Conservation (phyloP, 2,888 invertebrate genomes). For the Ormia ochracea region DNA sequence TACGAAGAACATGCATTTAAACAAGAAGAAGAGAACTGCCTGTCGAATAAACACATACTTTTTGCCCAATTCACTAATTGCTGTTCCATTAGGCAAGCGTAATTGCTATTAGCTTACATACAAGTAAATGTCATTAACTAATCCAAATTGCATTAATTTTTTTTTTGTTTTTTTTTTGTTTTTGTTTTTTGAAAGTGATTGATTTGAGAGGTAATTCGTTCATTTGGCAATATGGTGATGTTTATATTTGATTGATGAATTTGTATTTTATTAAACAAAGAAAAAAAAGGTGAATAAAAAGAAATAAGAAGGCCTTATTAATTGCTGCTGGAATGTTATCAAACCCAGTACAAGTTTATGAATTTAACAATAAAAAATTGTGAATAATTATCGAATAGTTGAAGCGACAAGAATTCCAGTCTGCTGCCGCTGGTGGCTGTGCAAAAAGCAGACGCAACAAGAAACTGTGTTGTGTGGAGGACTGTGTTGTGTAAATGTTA, state of each 20-base stretch:
- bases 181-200: slow-evolving; percentile 19
- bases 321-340: neutral
- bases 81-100: neutral
- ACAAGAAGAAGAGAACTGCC: no score
- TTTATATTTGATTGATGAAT: neutral
- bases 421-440: neutral
- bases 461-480: neutral
- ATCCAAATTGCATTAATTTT: neutral
- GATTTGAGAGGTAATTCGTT: slow-evolving; percentile 16
- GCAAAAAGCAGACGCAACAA: neutral
- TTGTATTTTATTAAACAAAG: neutral
- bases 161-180: neutral
- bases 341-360: neutral
- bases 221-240: neutral
- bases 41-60: no score
- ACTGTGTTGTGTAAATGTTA: neutral
- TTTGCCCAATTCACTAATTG: neutral
- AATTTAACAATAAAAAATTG: neutral
- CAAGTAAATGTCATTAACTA: neutral
- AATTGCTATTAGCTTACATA: neutral
- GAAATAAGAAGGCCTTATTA: neutral
- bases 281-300: neutral
- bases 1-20: no score
- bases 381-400: neutral
- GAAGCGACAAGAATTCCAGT: neutral